Evolutionary conservation across 2,113 vertebrate species (phyloP).

Genomic region (Acinonyx jubatus): DNA sequence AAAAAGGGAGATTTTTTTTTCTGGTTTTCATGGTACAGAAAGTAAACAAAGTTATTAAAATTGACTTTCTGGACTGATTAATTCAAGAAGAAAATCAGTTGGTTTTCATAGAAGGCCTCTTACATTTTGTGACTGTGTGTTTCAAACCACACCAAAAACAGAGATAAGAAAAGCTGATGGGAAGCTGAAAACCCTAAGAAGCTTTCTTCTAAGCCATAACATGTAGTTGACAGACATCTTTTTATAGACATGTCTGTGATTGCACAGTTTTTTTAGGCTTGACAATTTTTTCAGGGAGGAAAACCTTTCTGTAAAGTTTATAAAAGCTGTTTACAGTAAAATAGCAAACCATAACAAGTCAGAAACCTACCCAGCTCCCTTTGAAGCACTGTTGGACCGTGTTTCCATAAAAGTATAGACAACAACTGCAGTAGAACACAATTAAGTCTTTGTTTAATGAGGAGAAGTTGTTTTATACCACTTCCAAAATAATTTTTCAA

Average conservation of each 20-base stretch:
- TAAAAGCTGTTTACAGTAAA: slow-evolving; percentile 54
- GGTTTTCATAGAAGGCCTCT: slow-evolving; percentile 67
- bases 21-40: slow-evolving; percentile 71
- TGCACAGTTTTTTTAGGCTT: slow-evolving; percentile 68
- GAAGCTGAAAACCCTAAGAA: slow-evolving; percentile 58
- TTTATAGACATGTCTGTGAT: slow-evolving; percentile 73
- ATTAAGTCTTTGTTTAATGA: not conserved
- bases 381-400: not conserved
- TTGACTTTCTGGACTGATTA: slow-evolving; percentile 67
- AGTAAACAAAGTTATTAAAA: slow-evolving; percentile 59
- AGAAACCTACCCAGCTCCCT: not conserved
- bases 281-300: slow-evolving; percentile 33
- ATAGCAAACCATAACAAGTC: not conserved
- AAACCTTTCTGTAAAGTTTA: slow-evolving; percentile 56
- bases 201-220: slow-evolving; percentile 72
- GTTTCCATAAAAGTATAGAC: not conserved
- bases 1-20: slow-evolving; percentile 28
- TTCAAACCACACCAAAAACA: slow-evolving; percentile 66
- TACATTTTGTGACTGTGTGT: slow-evolving; percentile 71
- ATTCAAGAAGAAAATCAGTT: slow-evolving; percentile 63
- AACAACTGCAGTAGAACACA: not conserved
- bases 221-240: slow-evolving; percentile 76
- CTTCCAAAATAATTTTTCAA: slow-evolving; percentile 30
- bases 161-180: slow-evolving; percentile 14
- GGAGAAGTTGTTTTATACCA: not conserved